A percentile compares a stretch with the other conserved stretches of the same genome.
Evolutionary conservation across 2,888 invertebrate species (phyloP).

Genomic region (Charanyca ferruginea): DNA sequence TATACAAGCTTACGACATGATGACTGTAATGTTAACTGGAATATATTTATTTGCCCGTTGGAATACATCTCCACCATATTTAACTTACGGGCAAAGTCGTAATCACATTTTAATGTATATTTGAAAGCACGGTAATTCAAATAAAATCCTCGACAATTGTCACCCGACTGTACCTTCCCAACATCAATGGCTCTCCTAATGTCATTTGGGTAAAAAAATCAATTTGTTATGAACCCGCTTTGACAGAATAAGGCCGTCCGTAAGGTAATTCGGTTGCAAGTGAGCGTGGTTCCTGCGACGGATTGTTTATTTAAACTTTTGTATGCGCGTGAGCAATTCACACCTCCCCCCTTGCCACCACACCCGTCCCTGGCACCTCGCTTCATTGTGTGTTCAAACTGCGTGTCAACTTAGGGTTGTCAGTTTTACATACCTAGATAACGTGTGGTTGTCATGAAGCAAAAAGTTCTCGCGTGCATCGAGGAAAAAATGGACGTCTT

Average conservation of each 20-base stretch:
- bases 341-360: constrained; percentile 70
- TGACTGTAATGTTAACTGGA: constrained; percentile 41
- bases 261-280: constrained; percentile 80
- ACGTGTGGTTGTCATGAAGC: constrained; percentile 22
- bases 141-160: constrained; percentile 68
- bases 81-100: constrained; percentile 54
- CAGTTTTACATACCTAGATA: constrained; percentile 53
- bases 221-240: constrained; percentile 79
- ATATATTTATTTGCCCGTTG: constrained; percentile 60
- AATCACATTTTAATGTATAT: constrained; percentile 68
- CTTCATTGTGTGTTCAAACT: constrained; percentile 76
- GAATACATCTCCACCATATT: constrained; percentile 57
- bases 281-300: constrained; percentile 84
- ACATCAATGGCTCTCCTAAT: constrained; percentile 64
- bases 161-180: constrained; percentile 60
- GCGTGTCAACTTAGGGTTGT: constrained; percentile 71
- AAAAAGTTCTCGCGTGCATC: constrained; percentile 41
- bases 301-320: constrained; percentile 73
- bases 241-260: constrained; percentile 66
- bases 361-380: constrained; percentile 63
- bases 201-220: constrained; percentile 77
- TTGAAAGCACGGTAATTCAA: constrained; percentile 68
- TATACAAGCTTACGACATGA: constrained; percentile 14
- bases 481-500: constrained; percentile 25
- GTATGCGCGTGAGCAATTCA: constrained; percentile 78